Conservation (phyloP, 2,797 vertebrate genomes). For the Enteromius mattozi region DNA sequence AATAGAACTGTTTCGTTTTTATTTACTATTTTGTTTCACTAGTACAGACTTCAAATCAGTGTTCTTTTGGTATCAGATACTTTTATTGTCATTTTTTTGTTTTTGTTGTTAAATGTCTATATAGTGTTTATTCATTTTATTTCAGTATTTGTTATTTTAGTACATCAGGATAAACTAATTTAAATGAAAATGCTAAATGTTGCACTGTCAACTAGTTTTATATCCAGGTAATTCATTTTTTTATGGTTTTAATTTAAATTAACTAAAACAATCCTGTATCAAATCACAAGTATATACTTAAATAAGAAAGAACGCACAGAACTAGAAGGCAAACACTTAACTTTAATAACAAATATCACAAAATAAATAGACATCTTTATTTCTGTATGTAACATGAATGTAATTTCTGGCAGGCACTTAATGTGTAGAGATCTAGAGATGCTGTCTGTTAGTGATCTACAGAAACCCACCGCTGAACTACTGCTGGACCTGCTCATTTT, state of each 20-base stretch:
- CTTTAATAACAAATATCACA: slow-evolving; percentile 51
- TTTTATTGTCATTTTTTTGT: too few relatives aligned
- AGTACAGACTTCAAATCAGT: background rate
- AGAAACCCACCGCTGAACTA: background rate
- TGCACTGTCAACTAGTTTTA: too few relatives aligned
- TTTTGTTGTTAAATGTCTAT: too few relatives aligned
- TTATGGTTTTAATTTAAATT: too few relatives aligned
- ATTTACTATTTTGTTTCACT: background rate
- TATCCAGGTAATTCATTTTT: too few relatives aligned
- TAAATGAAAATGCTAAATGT: too few relatives aligned
- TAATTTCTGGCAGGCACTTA: slow-evolving; percentile 20
- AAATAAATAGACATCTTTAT: slow-evolving; percentile 8
- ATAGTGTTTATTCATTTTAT: background rate
- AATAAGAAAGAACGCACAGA: background rate
- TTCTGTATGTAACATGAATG: background rate
- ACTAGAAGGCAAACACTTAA: background rate
- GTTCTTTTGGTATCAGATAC: too few relatives aligned
- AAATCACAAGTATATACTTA: background rate
- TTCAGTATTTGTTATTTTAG: too few relatives aligned
- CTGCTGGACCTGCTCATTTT: background rate
- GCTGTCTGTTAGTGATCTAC: background rate
- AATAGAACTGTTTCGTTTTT: background rate
- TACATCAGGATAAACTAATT: background rate
- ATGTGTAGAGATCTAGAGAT: background rate
- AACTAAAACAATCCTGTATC: too few relatives aligned